Evolutionary conservation across 2,113 vertebrate species (phyloP).

Genomic region (Meriones unguiculatus): DNA sequence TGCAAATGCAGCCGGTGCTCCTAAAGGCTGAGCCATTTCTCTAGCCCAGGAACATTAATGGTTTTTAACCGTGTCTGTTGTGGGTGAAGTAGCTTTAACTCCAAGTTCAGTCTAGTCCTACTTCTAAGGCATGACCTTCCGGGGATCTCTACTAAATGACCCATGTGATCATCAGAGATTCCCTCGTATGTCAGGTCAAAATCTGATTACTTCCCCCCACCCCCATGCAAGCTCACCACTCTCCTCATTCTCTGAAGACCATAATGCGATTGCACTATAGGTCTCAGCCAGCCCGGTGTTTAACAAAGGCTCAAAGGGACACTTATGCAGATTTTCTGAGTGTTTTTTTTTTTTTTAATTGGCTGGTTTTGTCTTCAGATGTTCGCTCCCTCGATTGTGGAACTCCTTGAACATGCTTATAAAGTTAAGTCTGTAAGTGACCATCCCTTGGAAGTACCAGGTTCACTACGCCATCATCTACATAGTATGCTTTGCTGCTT

Average conservation of each 20-base stretch:
- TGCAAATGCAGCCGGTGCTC: background rate
- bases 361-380: background rate
- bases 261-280: background rate
- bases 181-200: background rate
- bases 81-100: background rate
- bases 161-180: background rate
- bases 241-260: background rate
- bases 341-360: background rate
- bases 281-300: background rate
- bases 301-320: background rate
- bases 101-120: background rate
- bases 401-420: background rate
- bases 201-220: rapidly evolving
- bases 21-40: background rate
- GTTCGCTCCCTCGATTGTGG: background rate
- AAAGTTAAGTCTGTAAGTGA: background rate
- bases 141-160: background rate
- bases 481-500: background rate
- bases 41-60: no score
- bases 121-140: background rate
- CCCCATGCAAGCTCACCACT: background rate
- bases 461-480: background rate
- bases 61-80: background rate
- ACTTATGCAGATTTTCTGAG: background rate
- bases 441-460: background rate